Evolutionary conservation across 2,888 invertebrate genomes (phyloP), one percentile per base, ranked within the genome.

Genomic region (Halictus quadricinctus): DNA sequence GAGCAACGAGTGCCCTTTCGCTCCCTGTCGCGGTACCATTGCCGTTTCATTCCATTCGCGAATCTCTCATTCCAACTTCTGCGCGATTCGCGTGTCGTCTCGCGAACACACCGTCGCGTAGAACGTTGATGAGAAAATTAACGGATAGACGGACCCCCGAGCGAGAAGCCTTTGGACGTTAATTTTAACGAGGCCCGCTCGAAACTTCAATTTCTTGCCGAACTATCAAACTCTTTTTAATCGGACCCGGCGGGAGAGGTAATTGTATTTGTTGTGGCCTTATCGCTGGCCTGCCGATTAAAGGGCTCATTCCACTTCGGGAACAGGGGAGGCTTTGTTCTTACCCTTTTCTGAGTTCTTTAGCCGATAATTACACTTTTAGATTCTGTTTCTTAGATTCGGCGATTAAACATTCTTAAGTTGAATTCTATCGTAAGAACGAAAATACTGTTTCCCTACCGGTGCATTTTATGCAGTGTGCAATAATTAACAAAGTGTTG

Each of bases 201-300:
- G 69, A 21, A 69, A 69, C 69, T 69, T 69, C 18, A 41, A 69
- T 41, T 66, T 69, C 41, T 41, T 69, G 36, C 21, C 21, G 41
- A 21, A 41, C 21, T 69, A 64, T 36, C 36, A 69, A 69, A 21
- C 69, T 69, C 69, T 41, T 69, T 69, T 69, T 41, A 36, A 66
- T 36, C 36, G 1, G 3, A 21, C 18, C 18, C 36, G 36, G 7
- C 18, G 66, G n/a, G 1, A 69, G 18, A 21, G 69, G 21, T 41
- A 41, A 69, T 69, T 69, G 69, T 69, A 21, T 69, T 69, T 69
- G 69, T 69, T 69, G 69, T 12, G 21, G 41, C 69, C 12, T 41
- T 36, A 21, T 69, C 21, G 69, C 41, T 21, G 10, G 41, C 36
- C 5, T 2, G 69, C 36, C 21, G 41, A 36, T 41, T 69, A 69